Conservation (phyloP, 1,140 invertebrate species). For the Procambarus virginalis region DNA sequence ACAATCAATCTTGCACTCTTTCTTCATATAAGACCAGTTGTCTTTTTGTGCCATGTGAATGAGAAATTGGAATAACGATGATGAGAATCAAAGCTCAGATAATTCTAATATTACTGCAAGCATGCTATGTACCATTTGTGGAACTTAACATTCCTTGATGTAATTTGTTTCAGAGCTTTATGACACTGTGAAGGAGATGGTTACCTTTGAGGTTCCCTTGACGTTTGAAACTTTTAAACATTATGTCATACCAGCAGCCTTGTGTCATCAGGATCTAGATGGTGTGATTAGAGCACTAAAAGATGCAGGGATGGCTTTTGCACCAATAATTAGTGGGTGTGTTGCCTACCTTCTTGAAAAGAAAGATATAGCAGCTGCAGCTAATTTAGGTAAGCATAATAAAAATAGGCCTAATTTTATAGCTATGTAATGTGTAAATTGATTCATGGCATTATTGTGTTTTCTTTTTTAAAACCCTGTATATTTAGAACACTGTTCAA, state of each 20-base stretch:
- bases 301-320: constrained; percentile 25
- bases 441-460: too few relatives aligned
- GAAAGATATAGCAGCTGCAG: background rate
- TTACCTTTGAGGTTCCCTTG: constrained; percentile 20
- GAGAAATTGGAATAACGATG: too few relatives aligned
- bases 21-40: too few relatives aligned
- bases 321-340: constrained; percentile 19
- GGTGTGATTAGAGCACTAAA: constrained; percentile 4
- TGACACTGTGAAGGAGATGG: constrained; percentile 33
- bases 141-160: too few relatives aligned
- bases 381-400: constrained; percentile 30
- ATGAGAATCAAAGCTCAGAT: too few relatives aligned
- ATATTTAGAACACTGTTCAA: too few relatives aligned
- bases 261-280: background rate
- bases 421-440: too few relatives aligned
- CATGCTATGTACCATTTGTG: too few relatives aligned
- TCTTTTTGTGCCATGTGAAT: too few relatives aligned
- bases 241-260: constrained; percentile 21
- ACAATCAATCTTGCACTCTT: too few relatives aligned
- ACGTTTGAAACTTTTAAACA: constrained; percentile 29
- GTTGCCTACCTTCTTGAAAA: constrained; percentile 24
- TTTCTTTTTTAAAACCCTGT: too few relatives aligned
- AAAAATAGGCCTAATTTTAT: background rate
- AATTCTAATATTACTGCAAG: too few relatives aligned
- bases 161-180: constrained; percentile 28